These are phyloP conservation scores for Boleophthalmus pectinirostris DNA, from an alignment of 2,113 vertebrate species.

Conservation along the genomic window DNA sequence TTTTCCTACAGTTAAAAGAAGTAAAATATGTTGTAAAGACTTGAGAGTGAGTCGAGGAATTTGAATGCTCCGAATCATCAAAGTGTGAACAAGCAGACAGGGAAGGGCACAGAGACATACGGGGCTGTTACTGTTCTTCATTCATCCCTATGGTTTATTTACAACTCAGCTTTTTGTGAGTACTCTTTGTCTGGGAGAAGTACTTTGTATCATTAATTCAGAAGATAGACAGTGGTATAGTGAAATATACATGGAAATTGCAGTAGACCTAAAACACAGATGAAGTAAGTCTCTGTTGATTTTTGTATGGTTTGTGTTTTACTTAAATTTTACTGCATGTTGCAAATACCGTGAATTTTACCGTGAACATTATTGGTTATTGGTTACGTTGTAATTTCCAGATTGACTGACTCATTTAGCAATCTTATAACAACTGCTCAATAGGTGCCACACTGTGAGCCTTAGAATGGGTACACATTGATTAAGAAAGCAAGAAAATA, in stretches of 20 bases:
- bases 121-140: background rate
- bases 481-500: too few species aligned
- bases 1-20: conserved; percentile 15
- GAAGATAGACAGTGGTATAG: background rate
- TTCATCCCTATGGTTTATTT: conserved; percentile 30
- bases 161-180: conserved; percentile 42
- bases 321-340: too few species aligned
- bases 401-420: too few species aligned
- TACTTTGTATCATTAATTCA: conserved; percentile 48
- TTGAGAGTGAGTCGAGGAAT: conserved; percentile 26
- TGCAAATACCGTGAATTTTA: too few species aligned
- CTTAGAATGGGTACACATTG: too few species aligned
- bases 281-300: background rate
- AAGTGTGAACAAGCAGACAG: conserved; percentile 37
- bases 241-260: background rate
- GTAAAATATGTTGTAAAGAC: conserved; percentile 32
- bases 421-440: too few species aligned
- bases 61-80: conserved; percentile 37
- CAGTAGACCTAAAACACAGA: background rate
- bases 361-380: too few species aligned
- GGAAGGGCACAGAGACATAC: conserved; percentile 40
- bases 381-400: too few species aligned
- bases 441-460: too few species aligned
- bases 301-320: background rate
- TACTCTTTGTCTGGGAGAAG: conserved; percentile 47